A percentile compares a stretch with the other conserved stretches of the same genome.
Conservation (phyloP, 2,888 invertebrate species). For the Gortyna flavago region DNA sequence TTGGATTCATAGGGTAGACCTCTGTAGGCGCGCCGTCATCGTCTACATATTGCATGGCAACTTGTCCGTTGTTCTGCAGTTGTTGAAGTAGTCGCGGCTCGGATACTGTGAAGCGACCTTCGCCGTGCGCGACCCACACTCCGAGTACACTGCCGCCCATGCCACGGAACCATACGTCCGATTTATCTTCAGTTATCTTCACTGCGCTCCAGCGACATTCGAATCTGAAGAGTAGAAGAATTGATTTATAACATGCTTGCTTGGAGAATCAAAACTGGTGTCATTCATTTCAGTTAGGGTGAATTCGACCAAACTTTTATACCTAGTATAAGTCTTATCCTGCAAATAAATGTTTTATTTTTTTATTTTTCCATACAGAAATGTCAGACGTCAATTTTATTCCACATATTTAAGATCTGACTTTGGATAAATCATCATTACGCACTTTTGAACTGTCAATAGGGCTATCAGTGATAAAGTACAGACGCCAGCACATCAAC, state of each 20-base stretch:
- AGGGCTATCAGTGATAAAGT: not conserved
- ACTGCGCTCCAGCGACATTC: slow-evolving; percentile 95
- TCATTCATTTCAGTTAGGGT: not conserved
- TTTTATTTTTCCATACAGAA: not conserved
- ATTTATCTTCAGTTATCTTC: slow-evolving; percentile 90
- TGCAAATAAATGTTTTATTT: not conserved
- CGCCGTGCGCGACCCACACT: slow-evolving; percentile 99
- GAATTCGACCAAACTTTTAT: not conserved
- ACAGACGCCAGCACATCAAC: no score
- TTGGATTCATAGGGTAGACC: slow-evolving; percentile 98
- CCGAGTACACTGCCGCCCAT: slow-evolving; percentile 97
- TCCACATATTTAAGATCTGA: not conserved
- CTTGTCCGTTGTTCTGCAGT: slow-evolving; percentile 90
- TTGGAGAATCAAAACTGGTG: not conserved
- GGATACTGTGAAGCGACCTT: slow-evolving; percentile 94
- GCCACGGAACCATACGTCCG: slow-evolving; percentile 96
- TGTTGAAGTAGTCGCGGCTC: slow-evolving; percentile 84
- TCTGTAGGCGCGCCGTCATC: slow-evolving; percentile 94
- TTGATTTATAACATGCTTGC: not conserved
- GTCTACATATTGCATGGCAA: slow-evolving; percentile 96
- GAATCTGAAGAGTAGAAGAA: slow-evolving; percentile 76
- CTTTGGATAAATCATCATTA: not conserved
- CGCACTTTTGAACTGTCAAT: not conserved
- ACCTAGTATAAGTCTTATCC: not conserved
- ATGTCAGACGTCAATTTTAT: not conserved